phyloP scores from a whole-genome alignment of 2,113 vertebrate genomes.

The Octodon degus region DNA sequence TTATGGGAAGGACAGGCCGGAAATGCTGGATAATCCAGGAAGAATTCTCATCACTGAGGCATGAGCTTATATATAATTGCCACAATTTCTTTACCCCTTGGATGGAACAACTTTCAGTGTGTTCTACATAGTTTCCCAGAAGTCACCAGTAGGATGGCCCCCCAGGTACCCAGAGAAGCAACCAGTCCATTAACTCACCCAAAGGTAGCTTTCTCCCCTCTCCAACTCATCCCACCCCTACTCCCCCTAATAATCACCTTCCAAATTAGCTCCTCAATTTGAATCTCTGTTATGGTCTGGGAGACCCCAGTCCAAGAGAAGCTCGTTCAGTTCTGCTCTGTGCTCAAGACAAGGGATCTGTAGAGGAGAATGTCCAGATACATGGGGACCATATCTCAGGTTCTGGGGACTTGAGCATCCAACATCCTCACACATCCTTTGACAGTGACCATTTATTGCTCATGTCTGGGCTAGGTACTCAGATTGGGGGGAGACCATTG shows the following conservation, averaged over 20 bases:
- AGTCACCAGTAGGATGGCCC: neutral
- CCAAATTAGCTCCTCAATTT: neutral
- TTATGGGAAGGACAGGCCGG: neutral
- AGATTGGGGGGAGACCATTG: conserved; percentile 91
- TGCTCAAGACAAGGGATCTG: neutral
- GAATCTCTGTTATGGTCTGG: neutral
- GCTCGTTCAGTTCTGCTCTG: neutral
- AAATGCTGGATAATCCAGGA: neutral
- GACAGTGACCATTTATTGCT: conserved; percentile 63
- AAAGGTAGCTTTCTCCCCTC: neutral
- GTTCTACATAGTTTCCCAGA: neutral
- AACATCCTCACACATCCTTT: conserved; percentile 5
- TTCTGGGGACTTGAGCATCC: neutral
- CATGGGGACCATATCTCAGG: neutral
- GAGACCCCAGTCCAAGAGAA: neutral
- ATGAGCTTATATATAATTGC: neutral
- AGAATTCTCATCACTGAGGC: neutral
- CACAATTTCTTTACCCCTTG: neutral
- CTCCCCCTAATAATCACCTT: neutral
- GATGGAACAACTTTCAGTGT: neutral
- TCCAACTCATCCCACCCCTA: neutral
- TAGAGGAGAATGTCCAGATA: neutral
- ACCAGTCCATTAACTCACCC: neutral
- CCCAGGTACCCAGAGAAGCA: neutral
- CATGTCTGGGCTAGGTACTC: conserved; percentile 36